Evolutionary conservation across 2,888 invertebrate species (phyloP).

Genomic region (Lasioglossum villosulum): DNA sequence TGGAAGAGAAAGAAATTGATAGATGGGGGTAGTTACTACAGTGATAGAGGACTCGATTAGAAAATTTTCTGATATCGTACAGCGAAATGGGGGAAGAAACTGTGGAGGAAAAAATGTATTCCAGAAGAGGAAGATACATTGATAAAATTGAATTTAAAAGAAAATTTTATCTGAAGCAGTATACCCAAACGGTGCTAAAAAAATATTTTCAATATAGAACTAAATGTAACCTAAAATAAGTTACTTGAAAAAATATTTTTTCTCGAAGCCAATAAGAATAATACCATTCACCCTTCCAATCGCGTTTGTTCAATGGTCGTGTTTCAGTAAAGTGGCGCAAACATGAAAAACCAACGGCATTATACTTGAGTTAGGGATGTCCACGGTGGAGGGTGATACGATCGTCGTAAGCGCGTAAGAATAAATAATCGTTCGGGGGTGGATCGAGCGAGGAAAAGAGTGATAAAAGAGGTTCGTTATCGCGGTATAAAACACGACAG

Average conservation of each 20-base stretch:
- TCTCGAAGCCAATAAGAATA: neutral
- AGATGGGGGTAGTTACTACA: neutral
- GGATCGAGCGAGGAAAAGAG: conserved; percentile 12
- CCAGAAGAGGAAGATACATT: neutral
- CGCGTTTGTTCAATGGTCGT: neutral
- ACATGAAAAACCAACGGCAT: neutral
- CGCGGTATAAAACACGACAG: neutral
- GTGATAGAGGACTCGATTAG: neutral
- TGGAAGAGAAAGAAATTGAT: neutral
- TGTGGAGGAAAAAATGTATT: neutral
- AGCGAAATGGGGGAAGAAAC: neutral
- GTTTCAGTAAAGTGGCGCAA: neutral
- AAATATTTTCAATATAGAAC: neutral
- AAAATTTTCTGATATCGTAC: neutral
- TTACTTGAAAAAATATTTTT: neutral
- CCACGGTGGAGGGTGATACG: neutral
- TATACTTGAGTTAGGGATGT: neutral
- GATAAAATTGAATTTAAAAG: neutral
- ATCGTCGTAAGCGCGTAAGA: neutral
- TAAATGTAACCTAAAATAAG: neutral
- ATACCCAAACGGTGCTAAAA: neutral
- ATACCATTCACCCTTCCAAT: neutral
- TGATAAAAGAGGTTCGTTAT: neutral
- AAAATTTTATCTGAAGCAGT: neutral
- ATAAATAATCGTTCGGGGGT: neutral